Conservation (phyloP, 2,888 invertebrate species). For the Cantharis flavilabris region DNA sequence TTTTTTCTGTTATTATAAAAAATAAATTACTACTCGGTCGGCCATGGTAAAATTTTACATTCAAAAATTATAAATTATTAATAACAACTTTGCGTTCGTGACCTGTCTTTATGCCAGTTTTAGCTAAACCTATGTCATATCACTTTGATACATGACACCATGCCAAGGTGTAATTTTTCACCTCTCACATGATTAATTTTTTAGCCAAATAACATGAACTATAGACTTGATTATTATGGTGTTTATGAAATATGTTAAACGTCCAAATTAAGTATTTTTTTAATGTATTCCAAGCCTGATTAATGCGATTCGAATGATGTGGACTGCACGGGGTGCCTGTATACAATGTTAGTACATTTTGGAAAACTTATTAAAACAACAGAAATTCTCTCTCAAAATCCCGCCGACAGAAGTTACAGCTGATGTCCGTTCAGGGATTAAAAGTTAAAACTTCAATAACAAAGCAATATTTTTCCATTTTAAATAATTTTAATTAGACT, state of each 20-base stretch:
- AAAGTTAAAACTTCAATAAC: too few species aligned
- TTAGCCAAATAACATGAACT: conserved; percentile 15
- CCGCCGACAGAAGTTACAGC: too few species aligned
- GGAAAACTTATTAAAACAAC: not conserved
- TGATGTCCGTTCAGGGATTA: too few species aligned
- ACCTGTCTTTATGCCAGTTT: conserved; percentile 21
- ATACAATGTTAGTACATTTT: not conserved
- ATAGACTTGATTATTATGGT: conserved; percentile 4
- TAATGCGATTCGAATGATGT: not conserved
- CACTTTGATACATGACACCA: conserved; percentile 30
- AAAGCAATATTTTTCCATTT: not conserved
- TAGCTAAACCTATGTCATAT: conserved; percentile 29
- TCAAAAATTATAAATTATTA: conserved; percentile 22
- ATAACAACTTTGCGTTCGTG: conserved; percentile 19
- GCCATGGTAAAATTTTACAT: not conserved
- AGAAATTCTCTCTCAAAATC: too few species aligned
- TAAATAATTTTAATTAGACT: not conserved
- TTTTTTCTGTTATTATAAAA: not conserved
- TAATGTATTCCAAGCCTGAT: not conserved
- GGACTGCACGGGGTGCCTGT: not conserved
- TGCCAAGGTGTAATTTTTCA: conserved; percentile 28
- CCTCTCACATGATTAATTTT: conserved; percentile 26
- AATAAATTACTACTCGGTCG: not conserved
- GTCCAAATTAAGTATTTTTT: conserved; percentile 5
- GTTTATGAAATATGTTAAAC: conserved; percentile 11